These are phyloP conservation scores for Ctenomys sociabilis DNA, from an alignment of 2,113 vertebrate genomes.

Conservation along the genomic window DNA sequence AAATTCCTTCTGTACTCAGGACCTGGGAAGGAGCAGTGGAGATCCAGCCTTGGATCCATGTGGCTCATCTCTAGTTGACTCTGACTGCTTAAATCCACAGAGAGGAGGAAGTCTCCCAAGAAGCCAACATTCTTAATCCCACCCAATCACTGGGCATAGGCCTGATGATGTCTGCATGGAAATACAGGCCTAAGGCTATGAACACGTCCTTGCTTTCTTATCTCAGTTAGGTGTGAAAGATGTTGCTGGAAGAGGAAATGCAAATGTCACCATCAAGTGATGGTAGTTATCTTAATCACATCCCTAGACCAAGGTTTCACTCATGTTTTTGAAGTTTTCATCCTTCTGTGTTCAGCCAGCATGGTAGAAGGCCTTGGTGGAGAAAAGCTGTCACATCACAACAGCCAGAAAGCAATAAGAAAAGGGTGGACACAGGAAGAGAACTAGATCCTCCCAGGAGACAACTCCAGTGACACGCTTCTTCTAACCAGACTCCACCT, in stretches of 20 bases:
- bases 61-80: not conserved
- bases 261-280: not conserved
- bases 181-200: too few species aligned
- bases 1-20: not conserved
- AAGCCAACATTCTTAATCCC: not conserved
- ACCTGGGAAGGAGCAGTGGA: not conserved
- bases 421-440: not conserved
- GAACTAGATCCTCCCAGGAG: not conserved
- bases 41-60: not conserved
- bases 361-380: not conserved
- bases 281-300: not conserved
- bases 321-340: not conserved
- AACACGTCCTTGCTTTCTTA: not conserved
- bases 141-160: too few species aligned
- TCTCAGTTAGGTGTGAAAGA: not conserved
- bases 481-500: not conserved
- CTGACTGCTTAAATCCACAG: not conserved
- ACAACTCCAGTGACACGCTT: not conserved
- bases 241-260: not conserved
- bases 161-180: not conserved
- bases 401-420: not conserved
- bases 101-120: not conserved
- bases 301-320: not conserved
- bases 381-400: not conserved
- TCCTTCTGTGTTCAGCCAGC: not conserved